Evolutionary conservation across 2,113 vertebrate species (phyloP).

Genomic region (Aegithalos caudatus): DNA sequence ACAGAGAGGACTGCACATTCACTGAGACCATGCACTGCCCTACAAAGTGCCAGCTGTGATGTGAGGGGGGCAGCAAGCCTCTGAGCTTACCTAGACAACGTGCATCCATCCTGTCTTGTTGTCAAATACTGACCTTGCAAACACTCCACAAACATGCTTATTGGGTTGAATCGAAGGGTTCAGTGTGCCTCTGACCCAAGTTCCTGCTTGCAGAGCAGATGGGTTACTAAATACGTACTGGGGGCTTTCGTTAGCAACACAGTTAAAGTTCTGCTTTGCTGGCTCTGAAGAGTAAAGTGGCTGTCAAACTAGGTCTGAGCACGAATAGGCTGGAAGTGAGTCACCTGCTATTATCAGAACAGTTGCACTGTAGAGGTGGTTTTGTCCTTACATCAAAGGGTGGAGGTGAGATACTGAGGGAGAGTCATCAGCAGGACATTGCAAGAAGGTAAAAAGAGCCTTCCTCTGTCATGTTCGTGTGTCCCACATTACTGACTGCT

Average conservation of each 20-base stretch:
- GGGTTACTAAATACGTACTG: neutral
- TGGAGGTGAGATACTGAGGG: neutral
- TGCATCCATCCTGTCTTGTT: neutral
- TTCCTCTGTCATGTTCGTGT: neutral
- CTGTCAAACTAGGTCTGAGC: conserved; percentile 48
- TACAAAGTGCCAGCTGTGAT: neutral
- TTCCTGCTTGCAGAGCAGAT: neutral
- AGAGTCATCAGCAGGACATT: neutral
- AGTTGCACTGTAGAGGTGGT: neutral
- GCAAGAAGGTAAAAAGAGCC: neutral
- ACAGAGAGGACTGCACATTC: accelerated
- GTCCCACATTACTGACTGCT: neutral
- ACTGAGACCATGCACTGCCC: neutral
- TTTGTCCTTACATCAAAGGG: neutral
- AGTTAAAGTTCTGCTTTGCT: neutral
- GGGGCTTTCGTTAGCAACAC: neutral
- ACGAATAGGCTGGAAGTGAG: conserved; percentile 3
- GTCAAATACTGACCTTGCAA: neutral
- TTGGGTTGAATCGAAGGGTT: neutral
- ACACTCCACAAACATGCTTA: neutral
- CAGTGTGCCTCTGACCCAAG: neutral
- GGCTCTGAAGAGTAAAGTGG: neutral
- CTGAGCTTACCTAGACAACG: neutral
- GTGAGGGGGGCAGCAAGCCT: neutral
- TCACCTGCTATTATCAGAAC: conserved; percentile 8